These are phyloP conservation scores for Tachystola acroxantha DNA, from an alignment of 2,888 invertebrate genomes.

Conservation along the genomic window DNA sequence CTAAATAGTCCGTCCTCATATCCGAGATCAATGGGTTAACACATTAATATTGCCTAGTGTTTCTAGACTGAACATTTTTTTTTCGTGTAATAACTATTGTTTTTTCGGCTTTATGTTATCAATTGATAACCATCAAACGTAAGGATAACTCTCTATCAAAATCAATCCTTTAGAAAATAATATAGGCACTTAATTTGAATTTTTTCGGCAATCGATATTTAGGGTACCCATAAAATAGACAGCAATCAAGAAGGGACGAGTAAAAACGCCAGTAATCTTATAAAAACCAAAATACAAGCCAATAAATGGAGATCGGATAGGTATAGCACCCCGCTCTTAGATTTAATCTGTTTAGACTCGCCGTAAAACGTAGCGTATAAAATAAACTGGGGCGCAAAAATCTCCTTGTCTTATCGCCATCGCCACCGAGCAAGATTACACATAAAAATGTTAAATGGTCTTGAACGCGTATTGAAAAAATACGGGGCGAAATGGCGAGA, in stretches of 20 bases:
- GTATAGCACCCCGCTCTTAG: constrained; percentile 55
- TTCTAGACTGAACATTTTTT: too few species aligned
- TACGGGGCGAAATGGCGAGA: constrained; percentile 51
- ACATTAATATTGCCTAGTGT: too few species aligned
- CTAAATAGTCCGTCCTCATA: too few species aligned
- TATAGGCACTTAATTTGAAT: too few species aligned
- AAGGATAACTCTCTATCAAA: too few species aligned
- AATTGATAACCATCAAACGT: too few species aligned
- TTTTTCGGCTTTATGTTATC: too few species aligned
- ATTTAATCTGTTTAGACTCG: constrained; percentile 72
- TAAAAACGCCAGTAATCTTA: constrained; percentile 19
- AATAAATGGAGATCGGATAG: constrained; percentile 45
- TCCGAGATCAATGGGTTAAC: too few species aligned
- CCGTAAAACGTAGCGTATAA: constrained; percentile 69
- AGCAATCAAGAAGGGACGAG: not conserved
- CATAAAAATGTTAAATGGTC: constrained; percentile 78
- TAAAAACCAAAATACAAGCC: constrained; percentile 51
- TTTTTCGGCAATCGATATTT: too few species aligned
- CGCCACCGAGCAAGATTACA: constrained; percentile 66
- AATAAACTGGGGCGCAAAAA: constrained; percentile 70
- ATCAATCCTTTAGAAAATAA: too few species aligned
- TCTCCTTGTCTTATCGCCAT: constrained; percentile 63
- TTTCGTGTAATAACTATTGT: too few species aligned
- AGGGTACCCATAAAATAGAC: too few species aligned
- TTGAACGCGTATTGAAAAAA: constrained; percentile 74